These are phyloP conservation scores for Stichopus chloronotus DNA, from an alignment of 35 echinoderm and acorn worm species.

Conservation along the genomic window DNA sequence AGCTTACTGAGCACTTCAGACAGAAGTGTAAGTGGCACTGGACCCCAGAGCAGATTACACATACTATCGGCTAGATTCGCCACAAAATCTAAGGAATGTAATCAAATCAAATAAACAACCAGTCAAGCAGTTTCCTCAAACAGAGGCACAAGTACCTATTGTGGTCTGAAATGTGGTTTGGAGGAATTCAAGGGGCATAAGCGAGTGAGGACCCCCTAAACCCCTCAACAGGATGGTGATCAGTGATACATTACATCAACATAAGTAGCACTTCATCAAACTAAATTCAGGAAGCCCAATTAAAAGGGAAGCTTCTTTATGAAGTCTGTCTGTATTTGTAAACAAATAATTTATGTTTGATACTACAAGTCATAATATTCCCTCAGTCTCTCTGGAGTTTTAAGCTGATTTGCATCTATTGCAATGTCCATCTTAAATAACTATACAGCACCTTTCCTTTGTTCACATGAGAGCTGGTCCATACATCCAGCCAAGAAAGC, in stretches of 20 bases:
- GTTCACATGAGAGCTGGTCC: conserved; percentile 6
- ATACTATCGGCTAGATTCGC: conserved; percentile 50
- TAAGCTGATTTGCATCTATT: too few species aligned
- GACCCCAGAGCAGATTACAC: conserved; percentile 68
- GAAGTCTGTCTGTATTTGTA: too few species aligned
- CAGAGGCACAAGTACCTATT: not conserved
- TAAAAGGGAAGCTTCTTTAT: too few species aligned
- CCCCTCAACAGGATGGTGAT: too few species aligned
- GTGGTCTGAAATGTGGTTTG: not conserved
- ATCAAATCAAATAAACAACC: not conserved
- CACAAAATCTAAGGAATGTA: conserved; percentile 53
- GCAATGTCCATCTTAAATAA: too few species aligned
- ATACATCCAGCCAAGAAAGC: conserved; percentile 25
- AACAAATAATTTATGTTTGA: too few species aligned
- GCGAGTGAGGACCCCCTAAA: too few species aligned
- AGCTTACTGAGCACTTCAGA: conserved; percentile 61
- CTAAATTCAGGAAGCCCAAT: too few species aligned
- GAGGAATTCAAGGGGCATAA: not conserved
- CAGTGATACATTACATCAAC: too few species aligned
- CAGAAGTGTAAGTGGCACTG: conserved; percentile 64
- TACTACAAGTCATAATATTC: too few species aligned
- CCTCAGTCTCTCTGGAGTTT: too few species aligned
- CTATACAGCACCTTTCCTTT: conserved; percentile 33
- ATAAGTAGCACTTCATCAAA: too few species aligned
- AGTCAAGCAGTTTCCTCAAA: not conserved